Evolutionary conservation across 1,140 invertebrate genomes (phyloP).

Genomic region (Lordiphosa mommai): DNA sequence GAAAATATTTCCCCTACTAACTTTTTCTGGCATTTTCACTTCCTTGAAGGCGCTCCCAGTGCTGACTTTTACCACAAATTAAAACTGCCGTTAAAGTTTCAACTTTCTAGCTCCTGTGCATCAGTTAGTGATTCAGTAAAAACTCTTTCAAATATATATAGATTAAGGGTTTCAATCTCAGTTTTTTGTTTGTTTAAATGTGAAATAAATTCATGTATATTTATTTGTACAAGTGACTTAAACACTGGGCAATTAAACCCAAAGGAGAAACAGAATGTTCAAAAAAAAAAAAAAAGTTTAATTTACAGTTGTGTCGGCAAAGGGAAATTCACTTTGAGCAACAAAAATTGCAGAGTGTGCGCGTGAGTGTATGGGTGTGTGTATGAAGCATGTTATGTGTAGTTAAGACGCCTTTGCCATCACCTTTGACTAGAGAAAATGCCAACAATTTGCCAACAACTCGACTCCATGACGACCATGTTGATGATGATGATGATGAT

Average conservation of each 20-base stretch:
- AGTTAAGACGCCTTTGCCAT: constrained; percentile 27
- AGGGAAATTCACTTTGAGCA: constrained; percentile 24
- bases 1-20: no score
- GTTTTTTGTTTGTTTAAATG: no score
- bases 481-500: constrained; percentile 19
- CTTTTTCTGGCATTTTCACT: no score
- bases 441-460: constrained; percentile 27
- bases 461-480: background rate
- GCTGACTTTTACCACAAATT: no score
- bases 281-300: constrained; percentile 10
- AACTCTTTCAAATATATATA: no score
- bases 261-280: constrained; percentile 4
- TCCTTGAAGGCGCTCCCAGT: no score
- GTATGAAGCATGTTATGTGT: constrained; percentile 12
- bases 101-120: no score
- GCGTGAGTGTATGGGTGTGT: background rate
- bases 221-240: no score
- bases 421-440: constrained; percentile 36
- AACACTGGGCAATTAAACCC: constrained; percentile 5
- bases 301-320: constrained; percentile 29
- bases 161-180: no score
- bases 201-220: no score
- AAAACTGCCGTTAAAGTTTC: no score
- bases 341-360: constrained; percentile 8
- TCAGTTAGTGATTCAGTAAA: no score